Conservation (phyloP, 2,113 vertebrate genomes). For the Pseudonaja textilis region DNA sequence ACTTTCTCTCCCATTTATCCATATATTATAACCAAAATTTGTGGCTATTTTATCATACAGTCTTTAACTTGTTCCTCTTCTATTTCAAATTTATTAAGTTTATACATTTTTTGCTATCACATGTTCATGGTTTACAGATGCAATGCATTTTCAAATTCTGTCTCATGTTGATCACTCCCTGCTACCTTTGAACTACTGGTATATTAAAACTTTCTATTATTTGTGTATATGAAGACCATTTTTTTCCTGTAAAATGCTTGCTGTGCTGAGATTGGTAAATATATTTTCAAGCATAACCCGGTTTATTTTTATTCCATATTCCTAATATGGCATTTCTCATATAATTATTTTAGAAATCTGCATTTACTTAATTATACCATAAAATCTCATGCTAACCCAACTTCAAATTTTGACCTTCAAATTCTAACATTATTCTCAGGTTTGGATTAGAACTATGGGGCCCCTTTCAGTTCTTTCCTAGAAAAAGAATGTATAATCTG, state of each 20-base stretch:
- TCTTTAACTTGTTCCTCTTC: neutral
- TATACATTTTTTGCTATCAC: neutral
- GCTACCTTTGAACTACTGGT: too few relatives aligned
- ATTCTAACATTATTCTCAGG: neutral
- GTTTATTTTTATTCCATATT: neutral
- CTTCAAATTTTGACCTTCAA: neutral
- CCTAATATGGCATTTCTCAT: neutral
- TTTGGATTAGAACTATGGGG: neutral
- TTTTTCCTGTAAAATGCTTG: neutral
- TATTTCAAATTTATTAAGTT: neutral
- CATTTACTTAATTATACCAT: neutral
- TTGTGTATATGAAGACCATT: neutral
- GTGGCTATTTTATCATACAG: neutral
- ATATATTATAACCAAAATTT: neutral
- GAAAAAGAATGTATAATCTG: neutral
- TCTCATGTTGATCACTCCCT: neutral
- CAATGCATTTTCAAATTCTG: neutral
- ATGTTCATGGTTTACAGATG: neutral
- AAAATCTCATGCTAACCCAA: neutral
- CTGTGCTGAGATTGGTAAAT: neutral
- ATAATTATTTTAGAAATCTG: neutral
- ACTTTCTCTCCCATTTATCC: neutral
- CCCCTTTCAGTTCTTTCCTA: neutral
- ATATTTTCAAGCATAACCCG: neutral
- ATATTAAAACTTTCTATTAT: too few relatives aligned